Evolutionary conservation across 2,888 invertebrate species (phyloP).

Genomic region (Lasiommata megera): DNA sequence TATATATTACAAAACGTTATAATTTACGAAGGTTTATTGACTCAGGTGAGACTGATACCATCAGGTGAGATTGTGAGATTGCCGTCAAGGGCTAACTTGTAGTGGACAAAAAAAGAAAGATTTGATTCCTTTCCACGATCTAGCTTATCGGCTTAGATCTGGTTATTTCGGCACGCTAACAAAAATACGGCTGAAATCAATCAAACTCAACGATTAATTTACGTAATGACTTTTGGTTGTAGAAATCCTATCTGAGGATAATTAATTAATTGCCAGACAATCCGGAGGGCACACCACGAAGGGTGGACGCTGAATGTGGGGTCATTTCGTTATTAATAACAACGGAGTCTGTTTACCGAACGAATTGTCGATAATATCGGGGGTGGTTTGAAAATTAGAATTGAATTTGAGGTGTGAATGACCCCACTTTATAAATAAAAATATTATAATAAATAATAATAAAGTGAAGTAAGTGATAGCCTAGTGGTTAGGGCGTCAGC

Average conservation of each 20-base stretch:
- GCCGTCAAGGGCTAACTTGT: too few relatives aligned
- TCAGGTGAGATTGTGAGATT: too few relatives aligned
- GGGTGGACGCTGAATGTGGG: slow-evolving; percentile 35
- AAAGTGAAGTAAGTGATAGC: too few relatives aligned
- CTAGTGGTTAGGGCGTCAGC: too few relatives aligned
- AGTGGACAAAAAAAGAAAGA: too few relatives aligned
- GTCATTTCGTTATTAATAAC: slow-evolving; percentile 35
- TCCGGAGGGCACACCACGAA: slow-evolving; percentile 41
- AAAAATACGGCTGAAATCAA: slow-evolving; percentile 2
- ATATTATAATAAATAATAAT: background rate
- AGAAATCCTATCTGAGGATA: slow-evolving; percentile 55
- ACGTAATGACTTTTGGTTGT: slow-evolving; percentile 59
- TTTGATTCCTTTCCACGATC: too few relatives aligned
- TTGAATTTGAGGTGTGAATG: background rate
- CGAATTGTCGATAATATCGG: background rate
- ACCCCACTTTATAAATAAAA: background rate
- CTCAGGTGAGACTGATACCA: too few relatives aligned
- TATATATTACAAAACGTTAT: too few relatives aligned
- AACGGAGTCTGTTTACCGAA: slow-evolving; percentile 1
- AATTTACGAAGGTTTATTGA: too few relatives aligned
- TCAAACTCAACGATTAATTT: slow-evolving; percentile 46
- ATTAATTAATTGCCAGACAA: slow-evolving; percentile 74
- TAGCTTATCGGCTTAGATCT: too few relatives aligned
- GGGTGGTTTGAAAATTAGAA: background rate
- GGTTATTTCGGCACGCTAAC: background rate